phyloP scores from a whole-genome alignment of 2,113 vertebrate genomes.

The Hemiprocne comata region DNA sequence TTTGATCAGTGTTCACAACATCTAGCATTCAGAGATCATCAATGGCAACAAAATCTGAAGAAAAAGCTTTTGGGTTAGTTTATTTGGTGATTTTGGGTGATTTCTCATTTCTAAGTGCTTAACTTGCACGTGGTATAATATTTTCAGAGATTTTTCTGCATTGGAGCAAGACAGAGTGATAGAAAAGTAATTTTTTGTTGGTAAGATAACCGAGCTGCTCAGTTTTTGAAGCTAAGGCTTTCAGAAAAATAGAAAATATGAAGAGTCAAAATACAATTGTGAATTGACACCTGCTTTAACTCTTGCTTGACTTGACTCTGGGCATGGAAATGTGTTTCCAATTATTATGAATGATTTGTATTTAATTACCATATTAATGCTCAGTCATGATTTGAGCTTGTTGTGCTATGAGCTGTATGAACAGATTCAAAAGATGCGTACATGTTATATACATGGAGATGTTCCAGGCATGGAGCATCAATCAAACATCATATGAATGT shows the following conservation, averaged over 20 bases:
- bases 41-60: neutral
- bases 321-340: neutral
- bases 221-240: neutral
- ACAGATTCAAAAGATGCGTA: neutral
- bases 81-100: neutral
- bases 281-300: neutral
- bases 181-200: neutral
- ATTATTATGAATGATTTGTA: neutral
- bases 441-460: neutral
- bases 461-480: neutral
- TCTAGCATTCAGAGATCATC: neutral
- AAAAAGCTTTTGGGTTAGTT: neutral
- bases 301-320: neutral
- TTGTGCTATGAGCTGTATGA: neutral
- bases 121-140: neutral
- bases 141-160: neutral
- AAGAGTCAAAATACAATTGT: neutral
- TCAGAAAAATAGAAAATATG: neutral
- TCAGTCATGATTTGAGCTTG: neutral
- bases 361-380: neutral
- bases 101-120: neutral
- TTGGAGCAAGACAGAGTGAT: neutral
- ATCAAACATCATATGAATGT: neutral
- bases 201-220: neutral
- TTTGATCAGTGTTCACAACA: neutral